Base-by-base conservation (phyloP, 1,140 invertebrate species). In the Cherax destructor region DNA sequence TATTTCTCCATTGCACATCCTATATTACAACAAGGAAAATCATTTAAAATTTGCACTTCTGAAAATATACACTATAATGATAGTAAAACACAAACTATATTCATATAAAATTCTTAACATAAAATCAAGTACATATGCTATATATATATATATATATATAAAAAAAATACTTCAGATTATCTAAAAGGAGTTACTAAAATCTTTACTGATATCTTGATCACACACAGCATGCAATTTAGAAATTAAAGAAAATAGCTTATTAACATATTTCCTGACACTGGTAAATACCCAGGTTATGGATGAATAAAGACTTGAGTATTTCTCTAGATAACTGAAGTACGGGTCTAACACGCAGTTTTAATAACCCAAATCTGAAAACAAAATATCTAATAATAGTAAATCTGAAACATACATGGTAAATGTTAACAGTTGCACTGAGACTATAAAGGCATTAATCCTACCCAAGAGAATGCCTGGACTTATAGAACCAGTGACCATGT, bases 1-100 rank as follows among this genome's bases (percentile, higher is more conserved):
- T 80, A 69, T 56, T 91, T 78, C 89, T 91, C 83, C 81, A 91
- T 85, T 78, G 77, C 76, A 84, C 69, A 91, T 76, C 89, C 89
- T 80, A 69, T 74, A 41, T 69, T 83, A 89, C 83, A 85, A 83
- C 74, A 85, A 84, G 81, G 83, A 56, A 90, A 91, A 91, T 85
- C 47, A 91, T 91, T 79, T 65, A 85, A 91, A 91, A 91, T 84
- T 91, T 91, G 89, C 89, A 91, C 89, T 91, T 91, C 77, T 49
- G 83, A 91, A 91, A 91, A 91, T 91, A 91, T 91, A 86, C 89
- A 91, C 81, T 91, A 91, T 91, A 83, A 91, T 74, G 89, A 91
- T 91, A 91, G 83, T 85, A 56, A 91, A 84, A 85, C 56, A 78
- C 83, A 91, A 91, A 91, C 89, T 91, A 91, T 74, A 52, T 85